These are phyloP conservation scores for Chrysochloris asiatica DNA, from an alignment of 2,113 vertebrate species.

Conservation along the genomic window DNA sequence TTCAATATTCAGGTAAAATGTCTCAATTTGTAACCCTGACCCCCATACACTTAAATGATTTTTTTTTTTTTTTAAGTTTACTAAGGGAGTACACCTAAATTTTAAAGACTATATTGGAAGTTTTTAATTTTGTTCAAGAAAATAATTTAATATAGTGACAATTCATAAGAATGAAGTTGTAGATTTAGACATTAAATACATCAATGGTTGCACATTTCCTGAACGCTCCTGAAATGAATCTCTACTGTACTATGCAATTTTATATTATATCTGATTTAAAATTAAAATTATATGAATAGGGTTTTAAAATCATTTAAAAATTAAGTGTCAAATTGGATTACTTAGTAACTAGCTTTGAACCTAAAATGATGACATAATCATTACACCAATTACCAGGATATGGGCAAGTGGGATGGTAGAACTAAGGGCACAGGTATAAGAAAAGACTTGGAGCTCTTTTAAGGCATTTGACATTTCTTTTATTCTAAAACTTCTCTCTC, in stretches of 20 bases:
- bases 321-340: constrained; percentile 2
- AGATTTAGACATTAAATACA: constrained; percentile 27
- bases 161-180: constrained; percentile 41
- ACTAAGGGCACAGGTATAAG: neutral
- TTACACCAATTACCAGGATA: constrained; percentile 9
- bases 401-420: neutral
- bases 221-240: neutral
- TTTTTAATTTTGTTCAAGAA: constrained; percentile 36
- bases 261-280: constrained; percentile 4
- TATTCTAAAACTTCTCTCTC: constrained; percentile 49
- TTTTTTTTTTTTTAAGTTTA: neutral
- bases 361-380: too few relatives aligned
- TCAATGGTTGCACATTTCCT: neutral
- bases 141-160: constrained; percentile 56
- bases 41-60: constrained; percentile 14
- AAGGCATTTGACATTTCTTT: constrained; percentile 20
- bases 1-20: constrained; percentile 39
- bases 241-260: constrained; percentile 46
- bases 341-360: too few relatives aligned
- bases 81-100: constrained; percentile 17
- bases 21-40: neutral
- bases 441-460: neutral
- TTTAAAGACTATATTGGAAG: constrained; percentile 53
- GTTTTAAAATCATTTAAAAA: constrained; percentile 52
- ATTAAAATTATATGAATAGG: constrained; percentile 4